Percentiles rank a stretch among this genome's conserved stretches.
Conservation (phyloP, 2,888 invertebrate species). For the Caenorhabditis drosophilae region DNA sequence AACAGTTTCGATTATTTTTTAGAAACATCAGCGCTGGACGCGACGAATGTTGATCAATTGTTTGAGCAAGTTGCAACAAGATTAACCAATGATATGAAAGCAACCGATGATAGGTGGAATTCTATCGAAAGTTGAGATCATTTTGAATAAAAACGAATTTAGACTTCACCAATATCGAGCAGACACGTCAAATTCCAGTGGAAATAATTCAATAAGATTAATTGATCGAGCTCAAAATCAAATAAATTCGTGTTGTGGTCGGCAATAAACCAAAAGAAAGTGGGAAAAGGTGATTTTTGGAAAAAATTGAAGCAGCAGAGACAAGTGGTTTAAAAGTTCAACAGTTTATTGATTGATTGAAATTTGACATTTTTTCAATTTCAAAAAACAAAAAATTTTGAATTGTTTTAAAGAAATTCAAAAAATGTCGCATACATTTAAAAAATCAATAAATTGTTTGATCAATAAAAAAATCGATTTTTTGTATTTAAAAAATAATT, state of each 20-base stretch:
- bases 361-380: no score
- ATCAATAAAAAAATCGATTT: no score
- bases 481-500: no score
- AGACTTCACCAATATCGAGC: slow-evolving; percentile 50
- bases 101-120: slow-evolving; percentile 62
- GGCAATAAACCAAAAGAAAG: slow-evolving; percentile 21
- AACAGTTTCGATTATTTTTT: slow-evolving; percentile 84
- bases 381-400: no score
- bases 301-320: no score
- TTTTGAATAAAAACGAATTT: not conserved
- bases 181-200: slow-evolving; percentile 19
- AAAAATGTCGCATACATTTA: no score
- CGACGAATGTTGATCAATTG: slow-evolving; percentile 92
- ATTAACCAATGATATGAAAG: slow-evolving; percentile 68
- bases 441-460: no score
- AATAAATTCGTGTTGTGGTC: slow-evolving; percentile 50
- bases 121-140: not conserved
- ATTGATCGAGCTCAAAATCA: slow-evolving; percentile 57
- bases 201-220: slow-evolving; percentile 40
- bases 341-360: no score
- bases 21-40: slow-evolving; percentile 96
- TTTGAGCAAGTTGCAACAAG: slow-evolving; percentile 88
- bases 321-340: no score
- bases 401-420: no score
- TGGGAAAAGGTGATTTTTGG: no score